A percentile compares a stretch with the other conserved stretches of the same genome.
Conservation (phyloP, 1,140 invertebrate species). For the Hycleus cichorii region DNA sequence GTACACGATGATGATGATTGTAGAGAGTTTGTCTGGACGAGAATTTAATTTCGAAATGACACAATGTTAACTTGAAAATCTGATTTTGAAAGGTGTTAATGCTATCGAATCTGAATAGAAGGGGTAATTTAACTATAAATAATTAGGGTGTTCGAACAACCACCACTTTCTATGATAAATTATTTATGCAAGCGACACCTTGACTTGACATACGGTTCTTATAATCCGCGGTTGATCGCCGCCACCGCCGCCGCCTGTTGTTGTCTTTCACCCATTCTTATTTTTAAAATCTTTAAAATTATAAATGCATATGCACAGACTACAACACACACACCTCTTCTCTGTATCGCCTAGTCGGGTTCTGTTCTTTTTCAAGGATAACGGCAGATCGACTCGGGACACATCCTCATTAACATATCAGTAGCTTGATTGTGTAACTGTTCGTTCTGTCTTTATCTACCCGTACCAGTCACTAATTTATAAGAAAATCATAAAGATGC, state of each 20-base stretch:
- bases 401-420: constrained; percentile 26
- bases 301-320: too few species aligned
- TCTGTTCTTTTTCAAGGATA: constrained; percentile 20
- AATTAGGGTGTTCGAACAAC: constrained; percentile 23
- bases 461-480: constrained; percentile 12
- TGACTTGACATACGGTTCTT: constrained; percentile 25
- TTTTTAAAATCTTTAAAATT: neutral
- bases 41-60: too few species aligned
- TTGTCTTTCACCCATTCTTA: neutral
- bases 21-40: too few species aligned
- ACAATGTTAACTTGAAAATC: too few species aligned
- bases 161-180: constrained; percentile 25
- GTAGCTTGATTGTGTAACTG: constrained; percentile 16
- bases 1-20: too few species aligned
- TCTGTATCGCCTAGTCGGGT: too few species aligned
- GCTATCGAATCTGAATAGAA: too few species aligned
- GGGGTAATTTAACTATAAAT: constrained; percentile 15
- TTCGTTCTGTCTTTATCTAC: neutral
- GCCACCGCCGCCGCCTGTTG: neutral
- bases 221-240: constrained; percentile 27
- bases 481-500: neutral
- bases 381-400: constrained; percentile 18
- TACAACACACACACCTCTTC: constrained; percentile 2
- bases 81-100: too few species aligned
- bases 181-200: constrained; percentile 32